Conservation (phyloP, 2,797 vertebrate species). For the Hyperoplus immaculatus region DNA sequence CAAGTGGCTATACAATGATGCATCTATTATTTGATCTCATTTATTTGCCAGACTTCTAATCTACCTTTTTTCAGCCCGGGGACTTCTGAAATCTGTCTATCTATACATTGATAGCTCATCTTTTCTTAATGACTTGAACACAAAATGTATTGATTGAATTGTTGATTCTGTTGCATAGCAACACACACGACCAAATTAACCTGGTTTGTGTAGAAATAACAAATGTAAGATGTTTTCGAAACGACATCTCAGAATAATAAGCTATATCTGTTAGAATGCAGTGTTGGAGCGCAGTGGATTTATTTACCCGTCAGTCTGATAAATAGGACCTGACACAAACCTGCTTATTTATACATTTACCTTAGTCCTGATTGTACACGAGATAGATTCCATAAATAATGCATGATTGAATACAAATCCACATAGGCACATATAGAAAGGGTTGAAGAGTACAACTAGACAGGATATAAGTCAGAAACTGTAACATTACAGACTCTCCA, state of each 20-base stretch:
- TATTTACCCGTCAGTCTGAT: conserved; percentile 9
- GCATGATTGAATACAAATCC: conserved; percentile 4
- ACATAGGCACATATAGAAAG: background rate
- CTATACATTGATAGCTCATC: conserved; percentile 30
- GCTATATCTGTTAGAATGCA: background rate
- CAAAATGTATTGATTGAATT: conserved; percentile 35
- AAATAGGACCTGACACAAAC: conserved; percentile 14
- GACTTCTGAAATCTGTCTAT: conserved; percentile 43
- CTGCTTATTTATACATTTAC: conserved; percentile 12
- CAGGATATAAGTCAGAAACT: background rate
- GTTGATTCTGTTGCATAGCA: conserved; percentile 26
- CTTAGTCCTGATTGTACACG: background rate
- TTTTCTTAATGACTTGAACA: conserved; percentile 29
- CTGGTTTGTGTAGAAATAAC: conserved; percentile 7
- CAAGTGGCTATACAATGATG: background rate
- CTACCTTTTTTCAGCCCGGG: conserved; percentile 35
- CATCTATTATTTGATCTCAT: conserved; percentile 55
- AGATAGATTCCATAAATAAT: background rate
- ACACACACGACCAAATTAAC: background rate
- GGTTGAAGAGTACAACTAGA: background rate
- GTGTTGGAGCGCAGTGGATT: background rate
- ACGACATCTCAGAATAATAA: conserved; percentile 31
- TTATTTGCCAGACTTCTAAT: conserved; percentile 55
- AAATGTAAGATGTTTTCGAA: conserved; percentile 3
- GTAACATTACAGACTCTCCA: conserved; percentile 53